Base-by-base conservation (phyloP, 2,797 vertebrate species). In the Pseudotriccus pelzelni region DNA sequence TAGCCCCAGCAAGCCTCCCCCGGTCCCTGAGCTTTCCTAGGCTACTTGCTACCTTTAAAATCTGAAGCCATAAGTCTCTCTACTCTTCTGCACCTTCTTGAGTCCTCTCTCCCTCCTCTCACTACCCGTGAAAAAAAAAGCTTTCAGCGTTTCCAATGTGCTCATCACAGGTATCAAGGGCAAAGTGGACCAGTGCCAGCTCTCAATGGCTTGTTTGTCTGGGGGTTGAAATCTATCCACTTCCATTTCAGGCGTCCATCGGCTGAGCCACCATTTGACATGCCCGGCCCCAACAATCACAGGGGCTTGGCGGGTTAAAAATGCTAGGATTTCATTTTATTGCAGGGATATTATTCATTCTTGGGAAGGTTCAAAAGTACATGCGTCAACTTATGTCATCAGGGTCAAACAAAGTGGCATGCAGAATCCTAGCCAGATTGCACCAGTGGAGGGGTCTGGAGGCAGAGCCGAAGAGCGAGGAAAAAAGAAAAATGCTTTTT, bases 341-440 rank as follows among this genome's bases (percentile, higher is more conserved):
- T 96, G 96, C 95, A 75, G 95, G 94, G 95, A 93, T 94, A 97
- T 96, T 94, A 96, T 90, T 96, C 95, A 96, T 96, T 96, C 96
- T 94, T 89, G 86, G 74, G 91, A 94, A 96, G 93, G 96, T 96
- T 97, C 96, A 97, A 97, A 96, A 97, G 96, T 97, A 94, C 96
- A 96, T 82, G 81, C 64, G 32, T 95, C 95, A 92, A 93, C 93
- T 96, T 90, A 94, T 94, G 95, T 95, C 95, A 90, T 93, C 85
- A 94, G 95, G 96, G 96, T 96, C 96, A 97, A 94, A 84, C 89
- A 41, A 91, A 94, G 92, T 90, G 91, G 95, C 89, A 84, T 76
- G 87, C 76, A 91, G 91, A 97, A 94, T 89, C 88, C 69, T 20
- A 86, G 89, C 91, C 95, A 94, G 91, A 94, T 46, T 93, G 91